phyloP scores from a whole-genome alignment of 2,888 invertebrate species.

The Tupiocoris notatus region DNA sequence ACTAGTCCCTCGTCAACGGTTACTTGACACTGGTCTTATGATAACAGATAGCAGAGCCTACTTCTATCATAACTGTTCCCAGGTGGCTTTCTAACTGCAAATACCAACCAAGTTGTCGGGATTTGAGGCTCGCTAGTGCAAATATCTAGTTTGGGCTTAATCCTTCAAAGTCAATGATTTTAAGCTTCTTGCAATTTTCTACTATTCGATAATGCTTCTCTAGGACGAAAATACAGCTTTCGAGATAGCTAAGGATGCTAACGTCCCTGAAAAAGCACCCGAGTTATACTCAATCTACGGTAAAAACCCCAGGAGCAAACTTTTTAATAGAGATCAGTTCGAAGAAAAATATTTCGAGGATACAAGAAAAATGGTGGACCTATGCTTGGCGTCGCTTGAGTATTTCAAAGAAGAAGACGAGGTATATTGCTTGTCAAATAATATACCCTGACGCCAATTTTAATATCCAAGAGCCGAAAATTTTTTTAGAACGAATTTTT shows the following conservation, averaged over 20 bases:
- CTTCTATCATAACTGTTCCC: no score
- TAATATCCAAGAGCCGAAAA: no score
- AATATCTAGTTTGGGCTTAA: no score
- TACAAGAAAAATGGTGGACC: slow-evolving; percentile 12
- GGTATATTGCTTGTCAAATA: no score
- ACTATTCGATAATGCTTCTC: background rate
- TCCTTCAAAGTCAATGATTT: background rate
- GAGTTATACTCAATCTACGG: slow-evolving; percentile 38
- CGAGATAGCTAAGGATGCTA: background rate
- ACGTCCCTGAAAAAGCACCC: slow-evolving; percentile 5
- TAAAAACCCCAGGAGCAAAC: slow-evolving; percentile 35
- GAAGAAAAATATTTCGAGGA: slow-evolving; percentile 15
- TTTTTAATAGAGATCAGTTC: slow-evolving; percentile 27
- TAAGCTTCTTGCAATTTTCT: background rate
- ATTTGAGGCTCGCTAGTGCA: no score
- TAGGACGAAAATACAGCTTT: background rate
- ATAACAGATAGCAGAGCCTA: no score
- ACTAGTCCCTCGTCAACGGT: no score
- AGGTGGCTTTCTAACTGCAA: no score
- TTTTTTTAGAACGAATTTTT: no score
- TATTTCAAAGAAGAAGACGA: background rate
- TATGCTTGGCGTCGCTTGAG: background rate
- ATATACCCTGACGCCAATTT: no score
- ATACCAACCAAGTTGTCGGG: no score
- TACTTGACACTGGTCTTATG: no score